A percentile compares a stretch with the other conserved stretches of the same genome.
Conservation (phyloP, 2,113 vertebrate species). For the Okapia johnstoni region DNA sequence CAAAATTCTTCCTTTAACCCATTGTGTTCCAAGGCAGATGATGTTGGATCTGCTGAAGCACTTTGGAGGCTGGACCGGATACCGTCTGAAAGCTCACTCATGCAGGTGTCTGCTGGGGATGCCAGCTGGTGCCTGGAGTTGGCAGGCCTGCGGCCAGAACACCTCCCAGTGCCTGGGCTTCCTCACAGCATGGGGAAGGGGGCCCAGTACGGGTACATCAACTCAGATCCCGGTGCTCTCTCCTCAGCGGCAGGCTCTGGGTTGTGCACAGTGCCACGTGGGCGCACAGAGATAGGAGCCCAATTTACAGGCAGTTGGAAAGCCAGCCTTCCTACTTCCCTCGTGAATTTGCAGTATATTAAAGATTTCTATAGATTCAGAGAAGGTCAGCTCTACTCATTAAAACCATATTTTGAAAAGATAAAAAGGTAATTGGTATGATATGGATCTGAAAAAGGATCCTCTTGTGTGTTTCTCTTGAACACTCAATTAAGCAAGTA, state of each 20-base stretch:
- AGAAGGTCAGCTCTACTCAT: neutral
- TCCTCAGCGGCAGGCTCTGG: neutral
- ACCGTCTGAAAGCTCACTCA: neutral
- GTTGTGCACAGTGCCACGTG: fast-evolving
- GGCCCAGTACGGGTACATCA: neutral
- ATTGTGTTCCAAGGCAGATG: neutral
- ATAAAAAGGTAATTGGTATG: neutral
- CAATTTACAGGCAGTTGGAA: neutral
- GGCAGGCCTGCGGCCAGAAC: neutral
- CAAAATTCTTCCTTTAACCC: neutral
- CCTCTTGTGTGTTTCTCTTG: neutral
- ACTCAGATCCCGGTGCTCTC: neutral
- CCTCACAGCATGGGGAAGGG: neutral
- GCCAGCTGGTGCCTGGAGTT: neutral
- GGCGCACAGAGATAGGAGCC: neutral
- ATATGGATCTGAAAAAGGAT: neutral
- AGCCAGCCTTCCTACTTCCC: neutral
- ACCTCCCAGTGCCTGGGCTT: neutral
- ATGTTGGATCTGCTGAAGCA: neutral
- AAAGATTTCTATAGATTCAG: neutral
- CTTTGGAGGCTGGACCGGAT: neutral
- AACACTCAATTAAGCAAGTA: neutral
- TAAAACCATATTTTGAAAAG: neutral
- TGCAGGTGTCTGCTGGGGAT: neutral
- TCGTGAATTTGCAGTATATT: neutral